Conservation (phyloP, 1,140 invertebrate species). For the Drosophila nikananu region DNA sequence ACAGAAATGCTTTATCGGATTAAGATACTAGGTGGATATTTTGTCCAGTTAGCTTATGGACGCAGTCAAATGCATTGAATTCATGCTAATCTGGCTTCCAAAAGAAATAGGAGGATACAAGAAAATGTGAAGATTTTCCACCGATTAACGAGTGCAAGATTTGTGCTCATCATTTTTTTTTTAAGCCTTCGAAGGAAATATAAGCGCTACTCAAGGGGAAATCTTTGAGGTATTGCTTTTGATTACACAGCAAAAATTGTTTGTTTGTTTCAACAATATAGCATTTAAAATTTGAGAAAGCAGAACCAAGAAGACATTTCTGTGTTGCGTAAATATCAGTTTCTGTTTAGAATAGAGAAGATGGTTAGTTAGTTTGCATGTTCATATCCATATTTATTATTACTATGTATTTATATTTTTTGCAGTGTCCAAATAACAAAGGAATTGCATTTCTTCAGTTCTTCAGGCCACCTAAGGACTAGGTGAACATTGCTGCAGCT, state of each 20-base stretch:
- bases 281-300: neutral
- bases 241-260: neutral
- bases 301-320: neutral
- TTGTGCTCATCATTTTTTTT: neutral
- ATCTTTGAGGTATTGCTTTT: neutral
- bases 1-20: slow-evolving; percentile 13
- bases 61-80: slow-evolving; percentile 5
- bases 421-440: neutral
- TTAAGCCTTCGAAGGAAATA: slow-evolving; percentile 9
- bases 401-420: no score
- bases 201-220: neutral
- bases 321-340: neutral
- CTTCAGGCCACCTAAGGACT: neutral
- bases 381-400: no score
- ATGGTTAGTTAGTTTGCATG: neutral
- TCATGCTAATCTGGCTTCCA: neutral
- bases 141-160: neutral
- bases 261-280: no score
- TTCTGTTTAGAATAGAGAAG: neutral
- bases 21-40: slow-evolving; percentile 23
- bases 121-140: neutral
- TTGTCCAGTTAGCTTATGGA: slow-evolving; percentile 1
- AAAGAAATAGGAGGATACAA: neutral
- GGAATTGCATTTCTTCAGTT: neutral
- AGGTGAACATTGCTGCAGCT: neutral